These are phyloP conservation scores for Aphis craccivora DNA, from an alignment of 1,140 invertebrate species.

Conservation along the genomic window DNA sequence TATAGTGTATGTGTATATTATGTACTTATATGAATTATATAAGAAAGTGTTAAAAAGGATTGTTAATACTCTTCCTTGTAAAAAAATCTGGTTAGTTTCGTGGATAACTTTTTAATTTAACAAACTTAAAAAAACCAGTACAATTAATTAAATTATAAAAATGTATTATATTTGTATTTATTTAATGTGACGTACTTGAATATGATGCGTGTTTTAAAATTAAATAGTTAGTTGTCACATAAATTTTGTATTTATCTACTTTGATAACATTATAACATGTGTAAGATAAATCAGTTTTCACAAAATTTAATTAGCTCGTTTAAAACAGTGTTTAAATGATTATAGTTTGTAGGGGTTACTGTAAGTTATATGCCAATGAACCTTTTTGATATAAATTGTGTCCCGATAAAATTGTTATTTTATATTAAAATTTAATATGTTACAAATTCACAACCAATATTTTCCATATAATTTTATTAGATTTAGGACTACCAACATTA, in stretches of 20 bases:
- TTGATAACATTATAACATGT: background rate
- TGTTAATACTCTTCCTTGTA: background rate
- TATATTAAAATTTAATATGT: no score
- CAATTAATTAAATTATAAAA: background rate
- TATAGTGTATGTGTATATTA: background rate
- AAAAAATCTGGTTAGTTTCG: background rate
- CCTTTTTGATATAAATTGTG: no score
- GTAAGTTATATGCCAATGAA: no score
- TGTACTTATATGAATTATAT: background rate
- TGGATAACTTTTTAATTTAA: background rate
- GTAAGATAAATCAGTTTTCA: background rate
- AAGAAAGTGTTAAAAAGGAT: background rate
- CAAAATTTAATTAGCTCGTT: background rate
- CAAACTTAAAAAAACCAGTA: background rate
- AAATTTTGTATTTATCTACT: background rate
- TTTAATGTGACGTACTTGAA: background rate
- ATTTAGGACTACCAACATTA: no score
- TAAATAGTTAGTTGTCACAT: background rate
- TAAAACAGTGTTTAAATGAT: background rate
- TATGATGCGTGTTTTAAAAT: background rate
- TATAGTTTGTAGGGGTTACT: no score
- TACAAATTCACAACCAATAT: no score
- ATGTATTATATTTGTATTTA: background rate
- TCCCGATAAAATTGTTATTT: no score
- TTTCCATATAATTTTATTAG: no score